These are phyloP conservation scores for Danaus plexippus DNA, from an alignment of 1,140 invertebrate species.

Conservation along the genomic window DNA sequence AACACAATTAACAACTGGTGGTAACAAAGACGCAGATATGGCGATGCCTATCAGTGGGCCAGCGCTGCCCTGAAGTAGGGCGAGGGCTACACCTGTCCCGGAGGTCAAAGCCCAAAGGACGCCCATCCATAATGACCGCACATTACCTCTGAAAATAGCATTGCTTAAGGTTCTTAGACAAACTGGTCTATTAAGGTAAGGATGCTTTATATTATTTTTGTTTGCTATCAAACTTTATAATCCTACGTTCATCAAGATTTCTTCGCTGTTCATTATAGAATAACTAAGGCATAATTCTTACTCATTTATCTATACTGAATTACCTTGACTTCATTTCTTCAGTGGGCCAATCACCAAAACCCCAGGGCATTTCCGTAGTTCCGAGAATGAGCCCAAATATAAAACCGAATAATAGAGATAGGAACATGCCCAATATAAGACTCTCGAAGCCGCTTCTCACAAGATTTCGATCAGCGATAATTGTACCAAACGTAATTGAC, in stretches of 20 bases:
- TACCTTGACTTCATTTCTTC: constrained; percentile 85
- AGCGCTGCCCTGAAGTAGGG: constrained; percentile 86
- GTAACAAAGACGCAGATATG: constrained; percentile 88
- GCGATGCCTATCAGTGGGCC: constrained; percentile 91
- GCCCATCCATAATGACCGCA: constrained; percentile 80
- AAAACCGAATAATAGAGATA: constrained; percentile 84
- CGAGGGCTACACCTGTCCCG: constrained; percentile 87
- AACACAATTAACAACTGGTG: constrained; percentile 90
- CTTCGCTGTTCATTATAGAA: too few species aligned
- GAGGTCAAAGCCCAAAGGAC: constrained; percentile 81
- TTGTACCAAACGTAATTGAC: constrained; percentile 86
- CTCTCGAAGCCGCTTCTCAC: constrained; percentile 78
- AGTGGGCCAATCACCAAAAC: constrained; percentile 84
- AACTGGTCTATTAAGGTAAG: too few species aligned
- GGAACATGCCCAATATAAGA: constrained; percentile 78
- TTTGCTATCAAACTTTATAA: too few species aligned
- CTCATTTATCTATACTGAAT: constrained; percentile 1
- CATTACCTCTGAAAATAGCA: constrained; percentile 73
- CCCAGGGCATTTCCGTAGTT: constrained; percentile 83
- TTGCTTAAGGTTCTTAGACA: too few species aligned
- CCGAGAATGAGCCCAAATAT: constrained; percentile 84
- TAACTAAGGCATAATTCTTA: too few species aligned
- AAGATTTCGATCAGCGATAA: constrained; percentile 80
- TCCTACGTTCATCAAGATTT: too few species aligned
- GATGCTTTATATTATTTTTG: too few species aligned